Percentiles rank a stretch among this genome's conserved stretches.
These are phyloP conservation scores for Salvator merianae DNA, from an alignment of 2,113 vertebrate genomes.

Conservation along the genomic window DNA sequence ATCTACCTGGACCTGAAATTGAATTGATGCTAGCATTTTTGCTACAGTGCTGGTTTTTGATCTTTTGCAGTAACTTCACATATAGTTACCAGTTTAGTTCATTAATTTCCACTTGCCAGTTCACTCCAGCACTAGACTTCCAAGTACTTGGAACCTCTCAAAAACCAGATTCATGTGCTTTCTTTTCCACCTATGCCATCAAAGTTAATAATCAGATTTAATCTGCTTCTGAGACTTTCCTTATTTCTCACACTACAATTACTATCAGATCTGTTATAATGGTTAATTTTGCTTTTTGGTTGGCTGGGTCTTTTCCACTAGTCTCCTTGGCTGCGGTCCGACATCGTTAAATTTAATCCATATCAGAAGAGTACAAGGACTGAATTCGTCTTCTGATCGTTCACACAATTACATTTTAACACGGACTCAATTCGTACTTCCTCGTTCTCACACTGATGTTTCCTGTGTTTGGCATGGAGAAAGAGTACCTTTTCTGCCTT, in stretches of 20 bases:
- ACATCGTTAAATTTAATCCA: too few species aligned
- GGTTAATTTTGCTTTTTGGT: neutral
- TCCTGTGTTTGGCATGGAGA: too few species aligned
- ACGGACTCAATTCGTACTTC: too few species aligned
- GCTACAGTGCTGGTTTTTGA: neutral
- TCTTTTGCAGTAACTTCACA: neutral
- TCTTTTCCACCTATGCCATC: neutral
- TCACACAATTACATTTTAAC: too few species aligned
- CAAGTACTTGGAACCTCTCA: neutral
- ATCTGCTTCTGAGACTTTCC: neutral
- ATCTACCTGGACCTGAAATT: too few species aligned
- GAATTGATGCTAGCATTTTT: neutral
- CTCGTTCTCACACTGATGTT: too few species aligned
- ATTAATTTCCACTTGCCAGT: constrained; percentile 5
- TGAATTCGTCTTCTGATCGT: too few species aligned
- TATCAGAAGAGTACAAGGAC: too few species aligned
- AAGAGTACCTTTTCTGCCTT: too few species aligned
- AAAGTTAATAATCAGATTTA: neutral
- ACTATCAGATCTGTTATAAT: neutral
- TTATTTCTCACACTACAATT: neutral
- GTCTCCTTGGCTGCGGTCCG: too few species aligned
- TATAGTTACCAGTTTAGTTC: neutral
- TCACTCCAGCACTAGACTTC: neutral
- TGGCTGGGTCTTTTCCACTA: too few species aligned
- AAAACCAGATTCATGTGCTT: neutral